A percentile compares a stretch with the other conserved stretches of the same genome.
phyloP scores from a whole-genome alignment of 2,113 vertebrate genomes.

The Mus spicilegus region DNA sequence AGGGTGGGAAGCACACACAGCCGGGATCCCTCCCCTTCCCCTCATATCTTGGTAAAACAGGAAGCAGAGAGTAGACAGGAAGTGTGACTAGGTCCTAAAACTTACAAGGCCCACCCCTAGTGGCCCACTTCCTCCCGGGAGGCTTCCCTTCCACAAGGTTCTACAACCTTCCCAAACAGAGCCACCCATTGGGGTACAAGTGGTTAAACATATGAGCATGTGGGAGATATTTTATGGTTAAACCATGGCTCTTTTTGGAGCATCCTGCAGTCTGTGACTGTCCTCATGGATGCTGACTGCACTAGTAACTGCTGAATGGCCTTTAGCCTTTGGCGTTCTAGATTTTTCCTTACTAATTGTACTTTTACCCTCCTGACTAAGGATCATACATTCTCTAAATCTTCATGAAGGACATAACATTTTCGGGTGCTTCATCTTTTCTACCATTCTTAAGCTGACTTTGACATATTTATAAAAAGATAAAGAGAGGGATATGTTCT shows the following conservation, averaged over 20 bases:
- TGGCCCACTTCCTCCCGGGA: neutral
- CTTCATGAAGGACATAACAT: neutral
- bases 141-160: neutral
- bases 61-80: neutral
- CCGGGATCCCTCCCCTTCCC: neutral
- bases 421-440: neutral
- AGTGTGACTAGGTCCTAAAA: neutral
- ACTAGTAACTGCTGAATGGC: neutral
- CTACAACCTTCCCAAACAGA: neutral
- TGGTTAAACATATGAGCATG: neutral
- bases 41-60: neutral
- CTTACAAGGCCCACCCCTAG: neutral
- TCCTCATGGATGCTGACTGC: too few species aligned
- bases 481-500: too few species aligned
- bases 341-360: neutral
- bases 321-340: constrained; percentile 16
- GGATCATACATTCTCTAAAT: neutral
- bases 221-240: neutral
- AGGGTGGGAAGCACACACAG: neutral
- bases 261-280: neutral
- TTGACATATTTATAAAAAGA: too few species aligned
- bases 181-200: too few species aligned
- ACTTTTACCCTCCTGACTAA: neutral
- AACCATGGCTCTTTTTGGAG: neutral
- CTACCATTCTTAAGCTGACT: neutral